Evolutionary conservation across 2,888 invertebrate species (phyloP).

Genomic region (Tupiocoris notatus): DNA sequence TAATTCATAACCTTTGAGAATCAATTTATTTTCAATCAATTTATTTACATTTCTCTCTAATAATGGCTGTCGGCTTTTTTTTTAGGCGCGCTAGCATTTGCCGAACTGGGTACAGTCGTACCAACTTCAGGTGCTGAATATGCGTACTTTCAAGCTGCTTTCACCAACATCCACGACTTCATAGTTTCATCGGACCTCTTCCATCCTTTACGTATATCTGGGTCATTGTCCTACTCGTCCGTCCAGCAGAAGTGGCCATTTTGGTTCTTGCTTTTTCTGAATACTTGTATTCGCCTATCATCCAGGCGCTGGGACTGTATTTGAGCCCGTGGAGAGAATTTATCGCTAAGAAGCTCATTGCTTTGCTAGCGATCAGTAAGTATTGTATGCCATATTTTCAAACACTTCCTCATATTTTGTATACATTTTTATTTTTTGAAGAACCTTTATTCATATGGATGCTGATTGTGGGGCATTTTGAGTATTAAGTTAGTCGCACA

Average conservation of each 20-base stretch:
- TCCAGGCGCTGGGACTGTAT: conserved; percentile 55
- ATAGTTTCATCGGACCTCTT: conserved; percentile 68
- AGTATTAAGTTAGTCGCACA: too few species aligned
- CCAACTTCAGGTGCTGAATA: conserved; percentile 80
- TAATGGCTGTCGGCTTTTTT: too few species aligned
- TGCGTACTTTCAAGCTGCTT: conserved; percentile 73
- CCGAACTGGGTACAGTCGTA: conserved; percentile 76
- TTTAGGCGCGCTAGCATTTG: conserved; percentile 78
- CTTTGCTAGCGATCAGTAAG: conserved; percentile 65
- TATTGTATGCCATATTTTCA: conserved; percentile 45
- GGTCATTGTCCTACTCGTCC: conserved; percentile 71
- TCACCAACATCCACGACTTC: conserved; percentile 60
- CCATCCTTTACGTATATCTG: conserved; percentile 75
- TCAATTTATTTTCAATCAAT: background rate
- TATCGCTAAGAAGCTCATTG: conserved; percentile 62
- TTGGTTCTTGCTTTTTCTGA: conserved; percentile 74
- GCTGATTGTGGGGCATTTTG: too few species aligned
- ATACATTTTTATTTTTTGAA: too few species aligned
- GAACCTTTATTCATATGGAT: too few species aligned
- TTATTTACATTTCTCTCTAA: background rate
- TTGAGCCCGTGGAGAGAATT: conserved; percentile 55
- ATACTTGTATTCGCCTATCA: conserved; percentile 68
- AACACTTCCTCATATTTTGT: too few species aligned
- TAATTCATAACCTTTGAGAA: background rate
- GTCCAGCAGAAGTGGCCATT: conserved; percentile 77